These are phyloP conservation scores for Ataeniobius toweri DNA, from an alignment of 2,797 vertebrate species.

Conservation along the genomic window DNA sequence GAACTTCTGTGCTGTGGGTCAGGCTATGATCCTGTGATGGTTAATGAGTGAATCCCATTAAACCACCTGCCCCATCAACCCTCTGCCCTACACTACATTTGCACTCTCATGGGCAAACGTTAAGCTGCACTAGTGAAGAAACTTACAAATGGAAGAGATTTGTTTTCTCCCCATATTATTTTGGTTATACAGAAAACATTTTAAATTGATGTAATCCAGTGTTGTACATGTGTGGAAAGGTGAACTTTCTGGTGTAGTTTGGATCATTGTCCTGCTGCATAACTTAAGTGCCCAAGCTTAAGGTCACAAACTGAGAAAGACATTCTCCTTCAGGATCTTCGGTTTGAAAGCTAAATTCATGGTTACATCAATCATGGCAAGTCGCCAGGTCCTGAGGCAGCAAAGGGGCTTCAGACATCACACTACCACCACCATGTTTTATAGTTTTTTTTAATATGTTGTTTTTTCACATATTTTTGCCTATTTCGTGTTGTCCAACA, in stretches of 20 bases:
- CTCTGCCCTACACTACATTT: neutral
- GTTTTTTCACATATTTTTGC: neutral
- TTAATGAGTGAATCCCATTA: neutral
- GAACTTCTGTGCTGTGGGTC: neutral
- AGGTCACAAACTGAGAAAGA: neutral
- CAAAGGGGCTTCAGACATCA: neutral
- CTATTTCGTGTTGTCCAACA: neutral
- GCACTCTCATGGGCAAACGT: neutral
- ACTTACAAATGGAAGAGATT: no score
- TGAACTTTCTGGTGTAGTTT: neutral
- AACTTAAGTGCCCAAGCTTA: neutral
- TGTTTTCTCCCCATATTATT: no score
- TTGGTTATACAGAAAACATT: neutral
- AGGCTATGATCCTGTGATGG: neutral
- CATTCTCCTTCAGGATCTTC: neutral
- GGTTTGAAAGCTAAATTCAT: no score
- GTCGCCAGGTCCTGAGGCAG: neutral
- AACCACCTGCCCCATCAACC: neutral
- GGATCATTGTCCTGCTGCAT: neutral
- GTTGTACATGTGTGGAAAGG: neutral
- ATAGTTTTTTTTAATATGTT: neutral
- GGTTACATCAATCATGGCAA: neutral
- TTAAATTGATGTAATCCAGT: neutral
- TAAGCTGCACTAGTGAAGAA: neutral
- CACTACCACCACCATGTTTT: neutral